Evolutionary conservation across 2,888 invertebrate genomes (phyloP), one percentile per base, ranked within the genome.

Genomic region (Eupithecia subumbrata): DNA sequence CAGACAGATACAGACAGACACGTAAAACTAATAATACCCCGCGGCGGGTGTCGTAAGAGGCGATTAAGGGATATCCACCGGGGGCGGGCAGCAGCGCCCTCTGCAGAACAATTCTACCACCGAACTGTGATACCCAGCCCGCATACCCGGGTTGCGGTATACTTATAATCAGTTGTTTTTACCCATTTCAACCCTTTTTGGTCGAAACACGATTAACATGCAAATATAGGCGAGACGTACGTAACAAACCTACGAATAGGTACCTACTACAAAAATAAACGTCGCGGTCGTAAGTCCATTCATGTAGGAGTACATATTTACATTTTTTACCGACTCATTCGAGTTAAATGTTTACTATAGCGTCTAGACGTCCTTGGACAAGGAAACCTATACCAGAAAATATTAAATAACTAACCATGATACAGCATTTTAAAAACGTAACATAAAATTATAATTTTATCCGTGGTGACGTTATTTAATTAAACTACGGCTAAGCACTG

Each of bases 311-410:
- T 60, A 60, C 25, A 25, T 60, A 60, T 3, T 3, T 30, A 2
- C 30, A 30, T 30, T 30, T 2, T 60, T 60, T 60, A 25, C 12
- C 22, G 60, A 60, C 60, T 60, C 25, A 60, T 60, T 60, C 12
- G 60, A 60, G 56, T 60, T 60, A 60, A n/a, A 60, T 60, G 56
- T 25, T 60, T 60, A 60, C 5, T 25, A 25, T 5, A 22, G 22
- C 52, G 48, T 56, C 22, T 60, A 60, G 60, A 60, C 60, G 60
- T 25, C 60, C 60, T 60, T 60, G 60, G 60, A 25, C 60, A 12
- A 22, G 22, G 60, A 60, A 2, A 56, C 56, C n/a, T n/a, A 52
- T 56, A 56, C n/a, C 14, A 25, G 60, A 60, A 12, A 25, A 60
- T 60, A 60, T 12, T 12, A 60, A 14, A 25, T 25, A 25, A 60